Conservation (phyloP, 2,888 invertebrate genomes). For the Antitype chi region DNA sequence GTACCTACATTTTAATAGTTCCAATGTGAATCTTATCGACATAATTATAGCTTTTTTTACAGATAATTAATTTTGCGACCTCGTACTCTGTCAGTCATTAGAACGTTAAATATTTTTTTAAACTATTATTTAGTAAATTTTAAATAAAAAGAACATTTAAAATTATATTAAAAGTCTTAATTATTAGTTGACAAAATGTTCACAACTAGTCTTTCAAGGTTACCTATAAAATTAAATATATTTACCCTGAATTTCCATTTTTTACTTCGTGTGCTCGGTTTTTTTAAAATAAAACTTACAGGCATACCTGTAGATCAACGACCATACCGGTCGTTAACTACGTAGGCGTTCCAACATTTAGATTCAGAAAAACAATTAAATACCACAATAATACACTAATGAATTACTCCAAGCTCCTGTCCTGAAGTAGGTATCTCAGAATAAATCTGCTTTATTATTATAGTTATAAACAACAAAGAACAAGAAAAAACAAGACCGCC, state of each 20-base stretch:
- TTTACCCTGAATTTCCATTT: neutral
- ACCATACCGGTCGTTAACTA: neutral
- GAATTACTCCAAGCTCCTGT: neutral
- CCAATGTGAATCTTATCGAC: neutral
- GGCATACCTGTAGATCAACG: constrained; percentile 1
- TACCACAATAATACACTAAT: constrained; percentile 2
- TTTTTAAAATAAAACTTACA: constrained; percentile 27
- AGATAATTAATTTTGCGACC: neutral
- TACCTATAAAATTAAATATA: neutral
- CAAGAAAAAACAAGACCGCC: neutral
- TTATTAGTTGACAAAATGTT: neutral
- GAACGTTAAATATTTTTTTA: neutral
- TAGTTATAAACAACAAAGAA: constrained; percentile 14
- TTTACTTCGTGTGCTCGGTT: neutral
- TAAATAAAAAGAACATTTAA: neutral
- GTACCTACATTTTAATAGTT: constrained; percentile 12
- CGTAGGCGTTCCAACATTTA: neutral
- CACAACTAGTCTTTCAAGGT: constrained; percentile 1
- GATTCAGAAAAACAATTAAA: neutral
- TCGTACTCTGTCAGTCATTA: neutral
- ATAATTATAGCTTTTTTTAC: neutral
- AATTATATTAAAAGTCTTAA: too few relatives aligned
- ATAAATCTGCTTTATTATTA: neutral
- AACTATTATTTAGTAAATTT: neutral
- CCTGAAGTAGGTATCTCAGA: neutral